A percentile compares a stretch with the other conserved stretches of the same genome.
Conservation (phyloP, 1,140 invertebrate species). For the Reticulitermes speratus region DNA sequence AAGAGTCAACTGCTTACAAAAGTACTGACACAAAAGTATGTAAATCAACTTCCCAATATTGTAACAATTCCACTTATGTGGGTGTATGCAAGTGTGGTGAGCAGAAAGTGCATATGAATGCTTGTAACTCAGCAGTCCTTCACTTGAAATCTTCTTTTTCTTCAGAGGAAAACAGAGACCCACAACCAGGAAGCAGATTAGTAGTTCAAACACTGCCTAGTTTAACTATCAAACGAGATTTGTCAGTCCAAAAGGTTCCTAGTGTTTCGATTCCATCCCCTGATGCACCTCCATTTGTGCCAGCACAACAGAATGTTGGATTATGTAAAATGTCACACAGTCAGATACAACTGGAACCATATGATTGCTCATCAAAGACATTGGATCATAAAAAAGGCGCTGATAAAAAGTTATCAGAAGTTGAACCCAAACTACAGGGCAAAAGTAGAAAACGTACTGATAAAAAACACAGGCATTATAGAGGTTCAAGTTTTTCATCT, state of each 20-base stretch:
- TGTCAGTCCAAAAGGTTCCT: not conserved
- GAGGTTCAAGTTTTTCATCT: no score
- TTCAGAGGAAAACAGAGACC: not conserved
- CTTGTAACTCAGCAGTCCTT: not conserved
- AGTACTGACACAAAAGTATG: not conserved
- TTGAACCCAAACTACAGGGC: not conserved
- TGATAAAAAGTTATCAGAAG: not conserved
- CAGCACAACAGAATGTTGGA: not conserved
- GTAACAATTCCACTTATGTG: no score
- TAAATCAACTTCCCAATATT: not conserved
- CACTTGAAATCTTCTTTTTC: not conserved
- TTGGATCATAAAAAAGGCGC: not conserved
- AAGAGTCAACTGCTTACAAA: not conserved
- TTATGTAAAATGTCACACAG: not conserved
- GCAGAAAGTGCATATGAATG: not conserved
- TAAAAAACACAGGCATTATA: no score
- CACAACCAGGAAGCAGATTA: not conserved
- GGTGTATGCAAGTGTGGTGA: no score
- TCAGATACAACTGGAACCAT: not conserved
- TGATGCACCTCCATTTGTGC: not conserved
- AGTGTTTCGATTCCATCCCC: not conserved
- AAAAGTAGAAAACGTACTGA: not conserved
- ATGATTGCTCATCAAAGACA: not conserved
- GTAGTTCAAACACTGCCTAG: not conserved
- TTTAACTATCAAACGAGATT: not conserved